phyloP scores from a whole-genome alignment of 1,140 invertebrate genomes.

The Oedothorax gibbosus region DNA sequence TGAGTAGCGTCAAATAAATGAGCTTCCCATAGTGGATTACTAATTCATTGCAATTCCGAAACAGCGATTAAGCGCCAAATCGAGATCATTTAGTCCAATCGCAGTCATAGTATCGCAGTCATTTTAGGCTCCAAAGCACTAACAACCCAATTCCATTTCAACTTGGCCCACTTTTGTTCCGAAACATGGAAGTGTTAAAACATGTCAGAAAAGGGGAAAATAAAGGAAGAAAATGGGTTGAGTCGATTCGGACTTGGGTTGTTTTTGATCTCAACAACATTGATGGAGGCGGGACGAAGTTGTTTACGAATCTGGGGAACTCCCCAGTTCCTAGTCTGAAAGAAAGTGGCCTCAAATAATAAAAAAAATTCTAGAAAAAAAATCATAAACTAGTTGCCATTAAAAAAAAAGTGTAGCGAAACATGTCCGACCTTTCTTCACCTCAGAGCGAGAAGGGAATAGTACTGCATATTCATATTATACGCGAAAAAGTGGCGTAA shows the following conservation, averaged over 20 bases:
- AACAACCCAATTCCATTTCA: no score
- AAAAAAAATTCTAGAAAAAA: slow-evolving; percentile 9
- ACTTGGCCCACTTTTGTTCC: no score
- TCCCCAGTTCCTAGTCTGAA: slow-evolving; percentile 5
- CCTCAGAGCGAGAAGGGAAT: neutral
- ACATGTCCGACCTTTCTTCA: slow-evolving; percentile 13
- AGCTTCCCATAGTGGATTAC: no score
- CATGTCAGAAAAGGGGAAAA: no score
- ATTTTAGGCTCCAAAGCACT: no score
- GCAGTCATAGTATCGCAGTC: no score
- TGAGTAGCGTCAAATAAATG: no score
- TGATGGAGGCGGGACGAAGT: neutral
- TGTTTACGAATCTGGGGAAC: slow-evolving; percentile 43
- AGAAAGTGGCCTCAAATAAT: slow-evolving; percentile 17
- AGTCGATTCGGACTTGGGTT: no score
- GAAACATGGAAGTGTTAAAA: no score
- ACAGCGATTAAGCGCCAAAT: slow-evolving; percentile 11
- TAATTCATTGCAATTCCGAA: no score
- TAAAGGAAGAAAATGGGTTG: no score
- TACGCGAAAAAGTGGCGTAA: neutral
- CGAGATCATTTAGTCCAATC: neutral
- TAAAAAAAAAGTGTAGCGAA: neutral
- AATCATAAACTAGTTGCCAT: slow-evolving; percentile 26
- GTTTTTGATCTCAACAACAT: no score
- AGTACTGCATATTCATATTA: neutral